Conservation (phyloP, 1,140 invertebrate species). For the Lepidotrigona ventralis region DNA sequence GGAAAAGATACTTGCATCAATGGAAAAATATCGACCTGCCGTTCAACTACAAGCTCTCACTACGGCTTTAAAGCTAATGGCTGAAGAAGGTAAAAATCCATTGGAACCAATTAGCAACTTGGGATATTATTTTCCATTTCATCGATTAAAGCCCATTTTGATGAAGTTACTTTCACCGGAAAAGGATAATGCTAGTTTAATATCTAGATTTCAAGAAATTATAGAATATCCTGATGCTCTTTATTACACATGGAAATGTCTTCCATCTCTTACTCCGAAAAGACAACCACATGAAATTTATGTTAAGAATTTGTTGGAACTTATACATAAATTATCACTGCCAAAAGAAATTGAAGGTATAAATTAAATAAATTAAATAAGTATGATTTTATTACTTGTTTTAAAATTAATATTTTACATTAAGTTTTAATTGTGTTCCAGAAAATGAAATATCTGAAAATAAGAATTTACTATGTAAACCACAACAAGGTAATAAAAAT, state of each 20-base stretch:
- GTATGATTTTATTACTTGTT: background rate
- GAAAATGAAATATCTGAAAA: slow-evolving; percentile 55
- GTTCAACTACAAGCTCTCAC: slow-evolving; percentile 84
- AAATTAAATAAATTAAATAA: background rate
- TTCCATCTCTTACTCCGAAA: slow-evolving; percentile 81
- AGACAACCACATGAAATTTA: slow-evolving; percentile 83
- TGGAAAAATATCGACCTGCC: slow-evolving; percentile 79
- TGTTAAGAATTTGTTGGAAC: slow-evolving; percentile 86
- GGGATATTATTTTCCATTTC: slow-evolving; percentile 82
- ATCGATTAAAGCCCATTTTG: slow-evolving; percentile 83
- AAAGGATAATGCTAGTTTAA: slow-evolving; percentile 78
- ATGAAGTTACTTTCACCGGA: slow-evolving; percentile 81
- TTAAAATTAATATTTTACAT: background rate
- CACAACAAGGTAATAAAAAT: slow-evolving; percentile 62
- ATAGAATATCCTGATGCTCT: slow-evolving; percentile 84
- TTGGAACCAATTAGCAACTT: slow-evolving; percentile 78
- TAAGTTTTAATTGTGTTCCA: slow-evolving; percentile 53
- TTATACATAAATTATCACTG: slow-evolving; percentile 83
- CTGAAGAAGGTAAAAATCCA: slow-evolving; percentile 83
- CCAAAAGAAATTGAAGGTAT: slow-evolving; percentile 77
- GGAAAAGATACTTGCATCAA: slow-evolving; percentile 79
- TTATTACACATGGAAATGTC: slow-evolving; percentile 82
- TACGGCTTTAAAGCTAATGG: slow-evolving; percentile 84
- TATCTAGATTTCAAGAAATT: slow-evolving; percentile 84
- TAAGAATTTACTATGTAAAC: slow-evolving; percentile 69